These are phyloP conservation scores for Mythimna pallens DNA, from an alignment of 2,888 invertebrate species.

Conservation along the genomic window DNA sequence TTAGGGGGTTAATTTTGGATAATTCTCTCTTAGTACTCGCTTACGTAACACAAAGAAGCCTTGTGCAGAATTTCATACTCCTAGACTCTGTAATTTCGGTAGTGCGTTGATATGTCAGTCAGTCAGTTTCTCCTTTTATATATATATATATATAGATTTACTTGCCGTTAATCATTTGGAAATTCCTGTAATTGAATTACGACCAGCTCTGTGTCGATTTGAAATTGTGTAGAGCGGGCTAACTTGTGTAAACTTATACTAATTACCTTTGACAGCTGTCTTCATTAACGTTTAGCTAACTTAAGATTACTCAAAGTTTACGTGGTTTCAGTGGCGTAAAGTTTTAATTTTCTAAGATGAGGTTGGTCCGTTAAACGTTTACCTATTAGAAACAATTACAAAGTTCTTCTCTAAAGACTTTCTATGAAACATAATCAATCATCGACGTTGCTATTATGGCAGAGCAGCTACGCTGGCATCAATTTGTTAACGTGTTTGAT, in stretches of 20 bases:
- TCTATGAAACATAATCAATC: conserved; percentile 3
- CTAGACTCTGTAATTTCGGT: too few species aligned
- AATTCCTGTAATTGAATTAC: conserved; percentile 16
- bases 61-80: too few species aligned
- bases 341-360: conserved; percentile 15
- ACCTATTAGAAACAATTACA: conserved; percentile 17
- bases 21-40: too few species aligned
- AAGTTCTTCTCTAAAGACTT: background rate
- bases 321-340: conserved; percentile 8
- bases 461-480: background rate
- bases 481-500: background rate
- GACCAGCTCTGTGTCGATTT: conserved; percentile 3
- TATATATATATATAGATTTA: background rate
- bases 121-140: too few species aligned
- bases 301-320: conserved; percentile 25
- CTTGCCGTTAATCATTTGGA: background rate
- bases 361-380: background rate
- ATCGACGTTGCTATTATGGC: background rate
- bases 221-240: conserved; percentile 18
- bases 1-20: too few species aligned
- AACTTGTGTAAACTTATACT: conserved; percentile 38
- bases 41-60: too few species aligned
- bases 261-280: conserved; percentile 31
- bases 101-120: too few species aligned
- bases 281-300: conserved; percentile 23